Base-by-base conservation (phyloP, 2,113 vertebrate genomes). In the Hirundichthys speculiger region DNA sequence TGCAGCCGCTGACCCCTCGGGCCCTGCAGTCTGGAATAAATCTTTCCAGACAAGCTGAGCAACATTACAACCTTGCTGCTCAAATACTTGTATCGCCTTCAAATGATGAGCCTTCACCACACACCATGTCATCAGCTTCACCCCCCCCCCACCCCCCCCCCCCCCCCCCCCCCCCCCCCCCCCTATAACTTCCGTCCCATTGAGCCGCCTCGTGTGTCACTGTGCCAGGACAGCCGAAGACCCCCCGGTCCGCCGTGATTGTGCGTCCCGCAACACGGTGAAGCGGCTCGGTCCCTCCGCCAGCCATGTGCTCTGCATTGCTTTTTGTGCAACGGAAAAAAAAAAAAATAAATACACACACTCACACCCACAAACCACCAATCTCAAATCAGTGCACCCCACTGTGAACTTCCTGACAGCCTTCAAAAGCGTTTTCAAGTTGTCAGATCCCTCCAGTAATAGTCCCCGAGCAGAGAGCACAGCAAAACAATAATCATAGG, bases 71-170 rank as follows among this genome's bases (percentile, higher is more conserved):
- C 84, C 87, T 92, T 88, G 93, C 89, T 91, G 93, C 92, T 95
- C 93, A 94, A 93, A 94, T 92, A 92, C 92, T 93, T 90, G 90
- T 94, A 96, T 95, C 93, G 92, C 92, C 88, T 91, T 91, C 93
- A 95, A 94, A 94, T 93, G 92, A 95, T 92, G 93, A 93, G 92
- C 90, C 88, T 91, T 89, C 93, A 94, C 95, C 94, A 94, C 93
- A 93, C 94, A 95, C 94, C 93, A 87, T 95, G 94, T 95, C 92
- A 96, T 96, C 95, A 95, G 91, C 82, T 92, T 92, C 93, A 91
- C 85, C 91, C 91, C 92, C 85, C 91, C 91, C 92, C 89, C 92
- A 92, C 11, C 43, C 43, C 43, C 30, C 30, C 30, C 11, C 41
- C 40, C 30, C 11, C 41, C 40, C 12, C 40, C 40, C 3, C 12